Percentiles rank a stretch among this genome's conserved stretches.
phyloP scores from a whole-genome alignment of 2,888 invertebrate genomes.

The Endomychus coccineus region DNA sequence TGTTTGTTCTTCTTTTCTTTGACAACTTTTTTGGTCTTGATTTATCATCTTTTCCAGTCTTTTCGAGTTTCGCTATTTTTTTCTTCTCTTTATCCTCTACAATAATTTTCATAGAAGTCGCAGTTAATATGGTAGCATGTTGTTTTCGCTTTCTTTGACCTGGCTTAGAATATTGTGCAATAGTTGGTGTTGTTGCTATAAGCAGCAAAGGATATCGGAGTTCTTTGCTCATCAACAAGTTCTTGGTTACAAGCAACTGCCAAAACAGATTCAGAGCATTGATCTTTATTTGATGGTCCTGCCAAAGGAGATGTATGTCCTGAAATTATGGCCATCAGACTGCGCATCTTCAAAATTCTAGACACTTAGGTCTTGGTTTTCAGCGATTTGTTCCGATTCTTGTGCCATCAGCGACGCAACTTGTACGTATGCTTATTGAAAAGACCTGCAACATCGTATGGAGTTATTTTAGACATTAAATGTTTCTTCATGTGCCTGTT shows the following conservation, averaged over 20 bases:
- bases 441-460: slow-evolving; percentile 15
- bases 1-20: slow-evolving; percentile 12
- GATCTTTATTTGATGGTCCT: slow-evolving; percentile 19
- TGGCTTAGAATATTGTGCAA: slow-evolving; percentile 21
- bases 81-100: slow-evolving; percentile 21
- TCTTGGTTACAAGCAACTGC: slow-evolving; percentile 21
- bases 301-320: slow-evolving; percentile 16
- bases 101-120: slow-evolving; percentile 13
- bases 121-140: slow-evolving; percentile 14
- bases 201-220: slow-evolving; percentile 24
- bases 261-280: slow-evolving; percentile 18
- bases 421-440: slow-evolving; percentile 14
- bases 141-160: slow-evolving; percentile 6
- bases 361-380: slow-evolving; percentile 19
- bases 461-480: slow-evolving; percentile 15
- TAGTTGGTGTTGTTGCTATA: slow-evolving; percentile 26
- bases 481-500: slow-evolving; percentile 15
- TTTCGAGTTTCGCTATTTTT: slow-evolving; percentile 20
- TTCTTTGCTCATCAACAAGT: slow-evolving; percentile 20
- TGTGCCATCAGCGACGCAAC: slow-evolving; percentile 19
- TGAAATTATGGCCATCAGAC: slow-evolving; percentile 20
- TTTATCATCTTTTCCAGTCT: slow-evolving; percentile 20
- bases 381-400: slow-evolving; percentile 17
- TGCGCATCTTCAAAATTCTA: slow-evolving; percentile 20
- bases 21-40: slow-evolving; percentile 17